Evolutionary conservation across 2,113 vertebrate genomes (phyloP).

Genomic region (Chrysochloris asiatica): DNA sequence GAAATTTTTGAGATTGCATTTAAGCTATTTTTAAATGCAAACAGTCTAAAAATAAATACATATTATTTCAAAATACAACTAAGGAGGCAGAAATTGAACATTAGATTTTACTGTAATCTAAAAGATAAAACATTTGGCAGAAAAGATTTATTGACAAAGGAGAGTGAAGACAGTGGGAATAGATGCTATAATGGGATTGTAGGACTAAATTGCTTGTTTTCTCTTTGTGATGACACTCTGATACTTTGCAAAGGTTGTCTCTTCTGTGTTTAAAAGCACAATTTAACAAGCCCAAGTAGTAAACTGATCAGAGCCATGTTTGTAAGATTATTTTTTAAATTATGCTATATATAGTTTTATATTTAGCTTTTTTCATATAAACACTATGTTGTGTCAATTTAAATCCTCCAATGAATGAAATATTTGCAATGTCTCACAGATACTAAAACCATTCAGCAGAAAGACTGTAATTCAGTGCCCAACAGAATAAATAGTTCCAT

Average conservation of each 20-base stretch:
- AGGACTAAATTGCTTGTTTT: not conserved
- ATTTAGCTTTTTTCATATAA: slow-evolving; percentile 47
- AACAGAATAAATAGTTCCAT: slow-evolving; percentile 32
- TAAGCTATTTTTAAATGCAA: slow-evolving; percentile 56
- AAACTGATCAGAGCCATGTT: slow-evolving; percentile 22
- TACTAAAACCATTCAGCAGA: slow-evolving; percentile 33
- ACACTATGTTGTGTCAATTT: slow-evolving; percentile 42
- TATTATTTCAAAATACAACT: slow-evolving; percentile 58
- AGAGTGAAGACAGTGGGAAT: not conserved
- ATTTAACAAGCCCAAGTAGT: slow-evolving; percentile 30
- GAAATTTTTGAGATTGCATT: slow-evolving; percentile 48
- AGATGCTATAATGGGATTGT: not conserved
- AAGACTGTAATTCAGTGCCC: not conserved
- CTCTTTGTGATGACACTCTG: not conserved
- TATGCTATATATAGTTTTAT: slow-evolving; percentile 39
- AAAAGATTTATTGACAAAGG: not conserved
- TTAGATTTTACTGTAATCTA: slow-evolving; percentile 62
- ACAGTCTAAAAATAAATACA: slow-evolving; percentile 24
- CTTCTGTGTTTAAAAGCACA: slow-evolving; percentile 12
- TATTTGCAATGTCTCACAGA: slow-evolving; percentile 24
- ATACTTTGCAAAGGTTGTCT: not conserved
- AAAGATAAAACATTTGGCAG: not conserved
- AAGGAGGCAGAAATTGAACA: slow-evolving; percentile 67
- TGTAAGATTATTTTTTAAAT: slow-evolving; percentile 8
- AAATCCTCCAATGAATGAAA: slow-evolving; percentile 43